Conservation (phyloP, 2,113 vertebrate species). For the Cyphomyrus discorhynchus region DNA sequence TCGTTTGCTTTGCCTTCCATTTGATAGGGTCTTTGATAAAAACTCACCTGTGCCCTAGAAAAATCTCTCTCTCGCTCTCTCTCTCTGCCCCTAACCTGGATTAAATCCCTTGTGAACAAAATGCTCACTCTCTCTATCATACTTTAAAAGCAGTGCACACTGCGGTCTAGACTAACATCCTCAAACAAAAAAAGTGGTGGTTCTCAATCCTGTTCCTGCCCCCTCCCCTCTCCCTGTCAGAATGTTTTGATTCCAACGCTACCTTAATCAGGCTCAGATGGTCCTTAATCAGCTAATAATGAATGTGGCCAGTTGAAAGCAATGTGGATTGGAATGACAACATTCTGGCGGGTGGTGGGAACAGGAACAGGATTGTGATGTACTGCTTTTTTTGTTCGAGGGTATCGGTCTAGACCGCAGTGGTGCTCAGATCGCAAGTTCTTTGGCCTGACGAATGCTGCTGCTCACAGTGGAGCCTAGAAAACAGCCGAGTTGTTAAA, state of each 20-base stretch:
- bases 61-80: not conserved
- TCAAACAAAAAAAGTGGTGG: slow-evolving; percentile 11
- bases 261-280: too few relatives aligned
- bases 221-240: not conserved
- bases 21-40: not conserved
- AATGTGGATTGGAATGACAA: not conserved
- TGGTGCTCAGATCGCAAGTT: slow-evolving; percentile 36
- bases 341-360: not conserved
- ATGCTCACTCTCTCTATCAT: slow-evolving; percentile 31
- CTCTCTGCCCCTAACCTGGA: not conserved
- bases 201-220: not conserved
- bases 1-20: not conserved
- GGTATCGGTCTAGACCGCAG: slow-evolving; percentile 46
- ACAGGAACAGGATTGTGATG: not conserved
- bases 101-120: slow-evolving; percentile 17
- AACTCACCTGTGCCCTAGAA: not conserved
- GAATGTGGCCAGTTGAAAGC: too few relatives aligned
- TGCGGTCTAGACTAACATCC: slow-evolving; percentile 46
- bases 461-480: not conserved
- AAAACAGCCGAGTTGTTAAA: not conserved
- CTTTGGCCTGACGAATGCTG: not conserved
- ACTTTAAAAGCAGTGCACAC: slow-evolving; percentile 33
- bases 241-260: not conserved
- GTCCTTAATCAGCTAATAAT: too few relatives aligned
- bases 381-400: not conserved